A percentile compares a stretch with the other conserved stretches of the same genome.
Evolutionary conservation across 2,797 vertebrate genomes (phyloP).

Genomic region (Argyrosomus regius): DNA sequence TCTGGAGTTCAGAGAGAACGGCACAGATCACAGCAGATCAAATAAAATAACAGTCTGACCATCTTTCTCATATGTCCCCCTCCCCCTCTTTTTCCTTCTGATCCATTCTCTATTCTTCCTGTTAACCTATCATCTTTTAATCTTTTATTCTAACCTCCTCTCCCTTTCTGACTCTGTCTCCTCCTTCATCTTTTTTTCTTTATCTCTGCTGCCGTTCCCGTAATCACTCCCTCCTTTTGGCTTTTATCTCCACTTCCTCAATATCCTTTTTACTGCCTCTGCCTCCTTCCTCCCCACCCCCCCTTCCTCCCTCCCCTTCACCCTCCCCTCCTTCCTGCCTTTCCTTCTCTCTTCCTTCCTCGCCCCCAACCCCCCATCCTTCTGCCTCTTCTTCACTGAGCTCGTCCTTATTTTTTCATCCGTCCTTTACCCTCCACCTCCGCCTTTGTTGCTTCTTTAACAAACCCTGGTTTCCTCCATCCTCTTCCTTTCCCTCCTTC

Average conservation of each 20-base stretch:
- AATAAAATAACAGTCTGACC: slow-evolving; percentile 35
- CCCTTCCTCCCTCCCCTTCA: neutral
- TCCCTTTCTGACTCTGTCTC: slow-evolving; percentile 57
- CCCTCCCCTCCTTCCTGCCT: slow-evolving; percentile 38
- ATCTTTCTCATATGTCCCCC: slow-evolving; percentile 31
- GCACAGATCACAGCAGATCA: slow-evolving; percentile 48
- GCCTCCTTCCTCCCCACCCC: slow-evolving; percentile 71
- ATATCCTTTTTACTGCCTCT: slow-evolving; percentile 80
- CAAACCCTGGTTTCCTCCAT: neutral
- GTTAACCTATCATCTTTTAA: slow-evolving; percentile 64
- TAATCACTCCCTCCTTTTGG: slow-evolving; percentile 78
- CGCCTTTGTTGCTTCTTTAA: slow-evolving; percentile 23
- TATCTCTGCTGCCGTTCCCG: slow-evolving; percentile 71
- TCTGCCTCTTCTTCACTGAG: slow-evolving; percentile 40
- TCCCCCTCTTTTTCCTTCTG: slow-evolving; percentile 14
- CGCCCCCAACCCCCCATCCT: slow-evolving; percentile 12
- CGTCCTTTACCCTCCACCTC: slow-evolving; percentile 4
- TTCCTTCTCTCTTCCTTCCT: slow-evolving; percentile 30
- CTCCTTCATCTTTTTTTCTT: slow-evolving; percentile 67
- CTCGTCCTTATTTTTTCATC: slow-evolving; percentile 42
- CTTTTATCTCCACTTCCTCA: slow-evolving; percentile 84
- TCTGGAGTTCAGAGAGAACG: slow-evolving; percentile 48
- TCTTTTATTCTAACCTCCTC: slow-evolving; percentile 71
- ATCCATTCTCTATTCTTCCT: slow-evolving; percentile 50
- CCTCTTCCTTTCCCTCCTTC: neutral